A percentile compares a stretch with the other conserved stretches of the same genome.
Conservation (phyloP, 2,113 vertebrate genomes). For the Austrofundulus limnaeus region DNA sequence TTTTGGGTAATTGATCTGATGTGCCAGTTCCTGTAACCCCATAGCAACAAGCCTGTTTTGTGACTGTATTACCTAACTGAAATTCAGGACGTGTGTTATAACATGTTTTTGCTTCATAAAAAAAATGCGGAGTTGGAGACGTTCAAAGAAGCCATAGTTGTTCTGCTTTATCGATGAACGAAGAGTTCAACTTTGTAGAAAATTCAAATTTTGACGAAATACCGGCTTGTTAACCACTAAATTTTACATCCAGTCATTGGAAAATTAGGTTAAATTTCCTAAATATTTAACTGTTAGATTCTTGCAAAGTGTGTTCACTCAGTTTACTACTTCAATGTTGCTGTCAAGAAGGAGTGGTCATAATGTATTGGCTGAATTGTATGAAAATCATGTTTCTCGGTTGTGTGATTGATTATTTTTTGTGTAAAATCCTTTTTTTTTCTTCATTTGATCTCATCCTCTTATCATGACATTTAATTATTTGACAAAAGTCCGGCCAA, state of each 20-base stretch:
- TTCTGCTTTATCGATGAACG: background rate
- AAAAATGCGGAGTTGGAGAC: background rate
- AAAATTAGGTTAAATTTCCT: too few relatives aligned
- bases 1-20: slow-evolving; percentile 2
- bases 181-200: background rate
- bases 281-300: background rate
- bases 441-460: background rate
- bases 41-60: background rate
- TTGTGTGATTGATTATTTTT: background rate
- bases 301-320: background rate
- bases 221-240: background rate
- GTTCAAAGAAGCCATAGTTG: background rate
- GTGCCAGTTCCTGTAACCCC: background rate
- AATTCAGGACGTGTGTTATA: background rate
- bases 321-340: too few relatives aligned
- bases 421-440: background rate
- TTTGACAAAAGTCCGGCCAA: background rate
- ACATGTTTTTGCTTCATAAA: background rate
- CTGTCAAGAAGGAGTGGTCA: background rate
- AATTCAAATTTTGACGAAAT: background rate
- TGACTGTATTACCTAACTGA: too few relatives aligned
- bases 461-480: background rate
- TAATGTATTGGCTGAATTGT: background rate
- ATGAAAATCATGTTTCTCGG: background rate
- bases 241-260: too few relatives aligned